Percentiles rank a stretch among this genome's conserved stretches.
phyloP scores from a whole-genome alignment of 30 jellyfish, hydroid and myxozoan species.

The Aurelia coerulea region DNA sequence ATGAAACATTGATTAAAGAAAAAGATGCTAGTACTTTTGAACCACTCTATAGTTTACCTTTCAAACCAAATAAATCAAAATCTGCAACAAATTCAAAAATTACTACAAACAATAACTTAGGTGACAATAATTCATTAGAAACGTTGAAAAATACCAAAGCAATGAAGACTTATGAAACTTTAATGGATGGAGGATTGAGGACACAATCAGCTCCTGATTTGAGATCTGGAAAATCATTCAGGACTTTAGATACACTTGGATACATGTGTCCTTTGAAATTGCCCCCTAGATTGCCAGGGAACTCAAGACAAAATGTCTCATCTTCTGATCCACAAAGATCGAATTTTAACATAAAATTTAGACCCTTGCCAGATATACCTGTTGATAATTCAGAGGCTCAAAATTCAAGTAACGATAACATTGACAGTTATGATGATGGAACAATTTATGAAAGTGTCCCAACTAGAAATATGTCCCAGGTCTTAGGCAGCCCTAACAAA shows the following conservation, averaged over 20 bases:
- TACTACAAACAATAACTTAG: not conserved
- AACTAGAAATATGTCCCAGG: slow-evolving; percentile 15
- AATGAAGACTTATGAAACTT: slow-evolving; percentile 12
- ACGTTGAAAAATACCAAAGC: slow-evolving; percentile 24
- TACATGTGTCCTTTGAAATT: slow-evolving; percentile 42
- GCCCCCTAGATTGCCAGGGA: not conserved
- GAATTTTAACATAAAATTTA: slow-evolving; percentile 38
- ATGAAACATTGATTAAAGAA: slow-evolving; percentile 2
- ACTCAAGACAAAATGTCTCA: not conserved
- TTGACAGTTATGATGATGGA: slow-evolving; percentile 22
- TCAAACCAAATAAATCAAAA: slow-evolving; percentile 19
- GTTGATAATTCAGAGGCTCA: slow-evolving; percentile 12
- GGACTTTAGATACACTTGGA: slow-evolving; percentile 64
- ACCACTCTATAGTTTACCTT: slow-evolving; percentile 88
- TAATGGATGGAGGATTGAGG: slow-evolving; percentile 20
- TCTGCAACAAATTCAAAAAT: not conserved
- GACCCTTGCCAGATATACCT: slow-evolving; percentile 95
- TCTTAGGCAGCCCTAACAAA: not conserved
- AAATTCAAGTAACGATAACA: not conserved
- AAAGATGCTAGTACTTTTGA: slow-evolving; percentile 9
- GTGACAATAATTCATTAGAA: not conserved
- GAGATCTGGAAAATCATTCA: slow-evolving; percentile 19
- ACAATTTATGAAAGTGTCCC: slow-evolving; percentile 23
- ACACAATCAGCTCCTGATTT: slow-evolving; percentile 77
- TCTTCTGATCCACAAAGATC: slow-evolving; percentile 45